Base-by-base conservation (phyloP, 1,140 invertebrate species). In the Melipona quadrifasciata region DNA sequence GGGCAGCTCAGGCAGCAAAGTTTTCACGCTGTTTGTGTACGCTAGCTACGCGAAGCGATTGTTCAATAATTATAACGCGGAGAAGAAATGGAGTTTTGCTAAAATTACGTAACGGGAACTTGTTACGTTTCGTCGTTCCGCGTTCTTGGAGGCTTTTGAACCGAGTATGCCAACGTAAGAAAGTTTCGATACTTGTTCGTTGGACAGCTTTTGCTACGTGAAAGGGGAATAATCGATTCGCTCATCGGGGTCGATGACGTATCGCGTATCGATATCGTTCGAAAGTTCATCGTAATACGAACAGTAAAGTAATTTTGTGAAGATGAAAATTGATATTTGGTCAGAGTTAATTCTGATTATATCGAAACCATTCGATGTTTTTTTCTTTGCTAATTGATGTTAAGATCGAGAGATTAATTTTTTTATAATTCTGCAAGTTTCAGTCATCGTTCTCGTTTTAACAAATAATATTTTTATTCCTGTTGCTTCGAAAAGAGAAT, bases 51-150 rank as follows among this genome's bases (percentile, higher is more conserved):
- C 24, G 21, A 16, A 80, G 24, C 27, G 67, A 53, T 80, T 80
- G 53, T 80, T 80, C 57, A 47, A 80, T 71, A 70, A 80, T 71
- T 80, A 17, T 1, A 79, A 78, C 11, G 27, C 58, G 14, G 47
- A n/a, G n/a, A 51, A 67, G 61, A 24, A 57, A 79, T 24, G 16
- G 65, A 12, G 14, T 55, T 79, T 70, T 55, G 34, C 51, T n/a
- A 12, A 34, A 79, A 70, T 58, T 68, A 39, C 53, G 4, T 31
- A 14, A 8, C 31, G 6, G 3, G 31, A 39, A 39, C 11, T n/a
- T 27, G 57, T 70, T 79, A 16, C 17, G 4, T 68, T 67, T 24
- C n/a, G 6, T 14, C 65, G 12, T 21, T 31, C 1, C 21, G 53
- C 19, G 4, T 12, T 4, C 53, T 10, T 24, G 55, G 0, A 34